Evolutionary conservation across 2,113 vertebrate species (phyloP).

Genomic region (Elgaria multicarinata): DNA sequence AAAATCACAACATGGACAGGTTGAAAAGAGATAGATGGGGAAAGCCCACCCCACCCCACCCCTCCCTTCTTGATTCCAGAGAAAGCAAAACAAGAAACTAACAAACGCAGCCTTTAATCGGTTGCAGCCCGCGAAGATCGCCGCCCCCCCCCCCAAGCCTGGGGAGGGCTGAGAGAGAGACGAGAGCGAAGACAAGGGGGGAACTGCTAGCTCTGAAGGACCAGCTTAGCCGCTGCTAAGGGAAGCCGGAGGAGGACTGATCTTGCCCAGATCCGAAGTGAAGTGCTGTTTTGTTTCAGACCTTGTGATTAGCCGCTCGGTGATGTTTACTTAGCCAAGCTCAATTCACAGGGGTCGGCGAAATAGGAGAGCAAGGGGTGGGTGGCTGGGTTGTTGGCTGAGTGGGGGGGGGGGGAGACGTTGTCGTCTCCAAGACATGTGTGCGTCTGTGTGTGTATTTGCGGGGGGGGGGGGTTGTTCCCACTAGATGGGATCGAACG

Average conservation of each 20-base stretch:
- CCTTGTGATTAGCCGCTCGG: slow-evolving; percentile 68
- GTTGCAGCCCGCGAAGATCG: slow-evolving; percentile 27
- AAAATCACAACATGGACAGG: background rate
- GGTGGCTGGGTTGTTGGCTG: background rate
- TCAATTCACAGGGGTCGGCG: slow-evolving; percentile 71
- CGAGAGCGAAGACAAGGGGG: slow-evolving; percentile 7
- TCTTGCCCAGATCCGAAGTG: slow-evolving; percentile 53
- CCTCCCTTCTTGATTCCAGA: background rate
- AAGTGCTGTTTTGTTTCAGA: slow-evolving; percentile 79
- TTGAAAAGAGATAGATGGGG: slow-evolving; percentile 6
- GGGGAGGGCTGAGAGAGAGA: slow-evolving; percentile 53
- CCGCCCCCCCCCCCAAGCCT: slow-evolving; percentile 32
- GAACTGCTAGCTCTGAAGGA: background rate
- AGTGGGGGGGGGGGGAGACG: slow-evolving; percentile 55
- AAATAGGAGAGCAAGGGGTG: slow-evolving; percentile 37
- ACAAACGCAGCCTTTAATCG: slow-evolving; percentile 18
- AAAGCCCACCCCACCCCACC: no score
- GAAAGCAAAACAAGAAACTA: background rate
- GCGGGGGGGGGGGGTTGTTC: slow-evolving; percentile 20
- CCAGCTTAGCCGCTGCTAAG: background rate
- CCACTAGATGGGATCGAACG: slow-evolving; percentile 48
- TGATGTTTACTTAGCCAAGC: slow-evolving; percentile 75
- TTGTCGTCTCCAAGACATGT: slow-evolving; percentile 69
- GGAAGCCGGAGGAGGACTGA: slow-evolving; percentile 18
- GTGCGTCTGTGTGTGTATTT: background rate